phyloP scores from a whole-genome alignment of 92 coral and sea anemone genomes.

The Diadumene lineata region DNA sequence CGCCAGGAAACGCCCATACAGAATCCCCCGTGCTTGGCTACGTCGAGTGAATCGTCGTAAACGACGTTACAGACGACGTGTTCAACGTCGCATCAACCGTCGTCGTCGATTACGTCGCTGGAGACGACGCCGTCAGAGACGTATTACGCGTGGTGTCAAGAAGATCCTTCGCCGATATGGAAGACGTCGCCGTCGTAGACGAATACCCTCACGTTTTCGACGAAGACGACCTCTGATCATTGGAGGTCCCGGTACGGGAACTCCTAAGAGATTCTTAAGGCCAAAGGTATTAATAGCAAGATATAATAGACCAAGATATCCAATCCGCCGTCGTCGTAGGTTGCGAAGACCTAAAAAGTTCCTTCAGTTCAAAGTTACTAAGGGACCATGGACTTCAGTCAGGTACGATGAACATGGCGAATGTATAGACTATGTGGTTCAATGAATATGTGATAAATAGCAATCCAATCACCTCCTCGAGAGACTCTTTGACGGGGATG shows the following conservation, averaged over 20 bases:
- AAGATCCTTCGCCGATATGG: neutral
- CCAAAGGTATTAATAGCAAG: neutral
- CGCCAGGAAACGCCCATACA: slow-evolving; percentile 4
- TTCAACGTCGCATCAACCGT: neutral
- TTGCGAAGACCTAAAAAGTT: neutral
- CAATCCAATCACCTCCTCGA: too few relatives aligned
- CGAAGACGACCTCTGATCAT: neutral
- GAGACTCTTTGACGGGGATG: too few relatives aligned
- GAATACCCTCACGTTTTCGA: too few relatives aligned
- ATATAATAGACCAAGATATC: neutral
- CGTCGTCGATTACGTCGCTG: neutral
- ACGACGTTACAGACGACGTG: slow-evolving; percentile 1
- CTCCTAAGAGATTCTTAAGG: neutral
- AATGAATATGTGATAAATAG: too few relatives aligned
- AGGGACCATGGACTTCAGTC: slow-evolving; percentile 1
- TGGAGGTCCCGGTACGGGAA: slow-evolving; percentile 9
- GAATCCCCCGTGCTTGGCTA: neutral
- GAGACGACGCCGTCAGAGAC: neutral
- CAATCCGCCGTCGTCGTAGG: neutral
- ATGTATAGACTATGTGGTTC: too few relatives aligned
- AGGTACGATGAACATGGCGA: neutral
- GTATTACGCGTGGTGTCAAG: neutral
- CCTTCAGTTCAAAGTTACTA: neutral
- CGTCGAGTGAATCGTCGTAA: slow-evolving; percentile 5
- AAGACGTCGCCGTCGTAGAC: neutral